Percentiles rank a stretch among this genome's conserved stretches.
phyloP scores from a whole-genome alignment of 2,888 invertebrate species.

The Acanthopleura granulata region DNA sequence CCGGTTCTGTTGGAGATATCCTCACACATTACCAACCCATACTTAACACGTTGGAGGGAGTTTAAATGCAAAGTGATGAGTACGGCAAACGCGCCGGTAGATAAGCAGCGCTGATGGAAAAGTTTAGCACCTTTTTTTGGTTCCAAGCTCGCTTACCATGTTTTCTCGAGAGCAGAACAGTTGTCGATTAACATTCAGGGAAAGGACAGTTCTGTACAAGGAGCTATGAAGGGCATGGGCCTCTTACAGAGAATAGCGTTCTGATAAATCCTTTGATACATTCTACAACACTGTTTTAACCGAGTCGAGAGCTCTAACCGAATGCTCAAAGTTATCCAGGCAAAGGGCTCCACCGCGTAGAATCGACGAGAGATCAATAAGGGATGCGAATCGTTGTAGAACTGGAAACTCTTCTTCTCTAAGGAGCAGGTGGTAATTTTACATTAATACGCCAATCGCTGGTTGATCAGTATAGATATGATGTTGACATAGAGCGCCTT shows the following conservation, averaged over 20 bases:
- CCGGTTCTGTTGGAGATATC: slow-evolving; percentile 23
- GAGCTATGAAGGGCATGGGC: slow-evolving; percentile 19
- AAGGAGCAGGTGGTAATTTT: slow-evolving; percentile 21
- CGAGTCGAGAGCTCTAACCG: slow-evolving; percentile 21
- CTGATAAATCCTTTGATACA: slow-evolving; percentile 22
- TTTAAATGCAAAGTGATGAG: slow-evolving; percentile 25
- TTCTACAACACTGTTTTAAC: slow-evolving; percentile 21
- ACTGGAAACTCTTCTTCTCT: slow-evolving; percentile 23
- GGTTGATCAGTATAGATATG: slow-evolving; percentile 22
- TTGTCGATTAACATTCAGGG: slow-evolving; percentile 28
- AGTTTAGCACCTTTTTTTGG: slow-evolving; percentile 31
- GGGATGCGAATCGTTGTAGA: slow-evolving; percentile 18
- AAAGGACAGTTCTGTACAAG: slow-evolving; percentile 26
- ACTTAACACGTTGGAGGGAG: slow-evolving; percentile 26
- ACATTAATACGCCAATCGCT: slow-evolving; percentile 19
- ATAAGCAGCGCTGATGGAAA: slow-evolving; percentile 25
- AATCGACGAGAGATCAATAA: slow-evolving; percentile 22
- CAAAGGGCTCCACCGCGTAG: slow-evolving; percentile 18
- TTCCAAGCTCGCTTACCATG: slow-evolving; percentile 27
- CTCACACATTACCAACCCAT: slow-evolving; percentile 29
- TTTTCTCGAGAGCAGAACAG: slow-evolving; percentile 31
- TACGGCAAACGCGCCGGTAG: slow-evolving; percentile 29
- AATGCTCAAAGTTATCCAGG: slow-evolving; percentile 22
- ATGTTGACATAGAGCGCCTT: slow-evolving; percentile 20
- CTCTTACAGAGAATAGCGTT: slow-evolving; percentile 23